phyloP scores from a whole-genome alignment of 1,140 invertebrate species.

The Lamellibrachia luymesi region DNA sequence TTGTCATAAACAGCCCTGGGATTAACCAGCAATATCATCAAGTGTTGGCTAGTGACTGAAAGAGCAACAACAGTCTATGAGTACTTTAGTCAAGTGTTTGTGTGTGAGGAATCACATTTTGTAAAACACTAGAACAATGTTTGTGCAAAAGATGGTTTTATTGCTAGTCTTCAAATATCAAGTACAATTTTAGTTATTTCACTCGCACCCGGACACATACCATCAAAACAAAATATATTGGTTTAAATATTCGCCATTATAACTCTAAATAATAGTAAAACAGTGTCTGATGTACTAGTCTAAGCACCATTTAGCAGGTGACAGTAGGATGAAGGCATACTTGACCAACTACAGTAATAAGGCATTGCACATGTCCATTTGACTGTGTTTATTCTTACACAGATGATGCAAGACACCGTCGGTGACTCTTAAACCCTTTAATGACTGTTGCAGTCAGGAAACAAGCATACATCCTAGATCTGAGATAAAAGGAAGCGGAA shows the following conservation, averaged over 20 bases:
- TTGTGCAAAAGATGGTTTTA: background rate
- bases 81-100: background rate
- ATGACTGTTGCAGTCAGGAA: background rate
- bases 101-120: background rate
- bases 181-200: no score
- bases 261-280: no score
- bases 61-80: background rate
- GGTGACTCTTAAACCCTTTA: background rate
- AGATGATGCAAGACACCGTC: background rate
- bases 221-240: no score
- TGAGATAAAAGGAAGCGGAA: background rate
- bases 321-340: no score
- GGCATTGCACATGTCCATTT: background rate
- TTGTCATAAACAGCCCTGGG: background rate
- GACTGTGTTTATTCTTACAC: background rate
- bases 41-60: background rate
- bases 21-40: background rate
- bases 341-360: no score
- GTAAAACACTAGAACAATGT: background rate
- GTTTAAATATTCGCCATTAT: no score
- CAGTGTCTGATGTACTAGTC: no score
- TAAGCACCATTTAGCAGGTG: no score
- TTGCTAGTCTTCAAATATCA: no score
- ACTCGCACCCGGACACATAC: no score
- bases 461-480: background rate